Evolutionary conservation across 2,113 vertebrate genomes (phyloP).

Genomic region (Cervus canadensis): DNA sequence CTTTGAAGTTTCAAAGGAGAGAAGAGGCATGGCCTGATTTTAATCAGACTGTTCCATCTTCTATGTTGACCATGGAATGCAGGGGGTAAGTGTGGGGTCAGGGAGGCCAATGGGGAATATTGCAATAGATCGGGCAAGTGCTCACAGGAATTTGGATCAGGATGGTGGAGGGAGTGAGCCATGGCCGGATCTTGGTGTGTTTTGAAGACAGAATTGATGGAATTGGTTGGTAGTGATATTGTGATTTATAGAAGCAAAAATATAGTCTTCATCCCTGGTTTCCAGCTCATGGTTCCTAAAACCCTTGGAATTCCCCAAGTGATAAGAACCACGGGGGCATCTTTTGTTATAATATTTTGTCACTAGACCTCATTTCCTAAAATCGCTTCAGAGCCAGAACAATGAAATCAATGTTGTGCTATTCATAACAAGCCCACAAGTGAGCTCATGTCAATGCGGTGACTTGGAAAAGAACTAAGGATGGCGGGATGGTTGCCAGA

Average conservation of each 20-base stretch:
- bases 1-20: background rate
- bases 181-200: background rate
- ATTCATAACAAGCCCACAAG: background rate
- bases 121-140: rapidly evolving
- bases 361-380: background rate
- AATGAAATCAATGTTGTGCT: background rate
- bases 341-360: background rate
- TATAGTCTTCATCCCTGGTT: background rate
- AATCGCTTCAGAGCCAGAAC: background rate
- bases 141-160: background rate
- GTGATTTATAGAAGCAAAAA: background rate
- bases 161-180: background rate
- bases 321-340: background rate
- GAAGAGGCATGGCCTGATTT: background rate
- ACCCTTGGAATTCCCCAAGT: background rate
- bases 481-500: background rate
- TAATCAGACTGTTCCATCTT: background rate
- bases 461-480: background rate
- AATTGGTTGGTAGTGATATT: background rate
- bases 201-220: background rate
- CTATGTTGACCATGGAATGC: background rate
- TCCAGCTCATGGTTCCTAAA: background rate
- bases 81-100: background rate
- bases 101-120: rapidly evolving
- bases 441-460: background rate